Conservation (phyloP, 2,888 invertebrate species). For the Brassicogethes aeneus region DNA sequence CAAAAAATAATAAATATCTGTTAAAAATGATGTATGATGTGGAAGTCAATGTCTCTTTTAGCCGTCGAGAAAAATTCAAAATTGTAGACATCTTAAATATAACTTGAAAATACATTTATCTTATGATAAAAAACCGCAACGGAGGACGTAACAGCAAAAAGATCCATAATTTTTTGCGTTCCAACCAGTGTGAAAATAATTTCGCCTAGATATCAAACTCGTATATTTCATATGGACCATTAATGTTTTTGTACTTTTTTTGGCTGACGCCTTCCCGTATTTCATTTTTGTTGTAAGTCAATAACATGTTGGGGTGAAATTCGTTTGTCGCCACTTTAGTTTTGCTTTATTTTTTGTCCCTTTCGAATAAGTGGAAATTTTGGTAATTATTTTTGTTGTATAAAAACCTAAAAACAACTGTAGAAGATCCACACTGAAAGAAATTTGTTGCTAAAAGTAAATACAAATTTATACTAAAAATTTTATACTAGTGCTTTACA, state of each 20-base stretch:
- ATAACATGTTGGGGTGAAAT: not conserved
- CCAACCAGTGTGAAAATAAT: not conserved
- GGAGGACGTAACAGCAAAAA: not conserved
- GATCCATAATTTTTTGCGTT: not conserved
- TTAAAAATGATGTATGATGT: no score
- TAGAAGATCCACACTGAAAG: no score
- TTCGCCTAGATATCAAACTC: not conserved
- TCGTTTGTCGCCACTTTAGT: no score
- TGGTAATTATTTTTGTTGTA: not conserved
- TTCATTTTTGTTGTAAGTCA: not conserved
- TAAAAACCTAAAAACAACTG: not conserved
- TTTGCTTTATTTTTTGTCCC: no score
- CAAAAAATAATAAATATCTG: no score
- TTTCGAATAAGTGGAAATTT: no score
- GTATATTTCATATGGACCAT: not conserved
- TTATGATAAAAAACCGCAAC: not conserved
- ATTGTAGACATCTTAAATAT: not conserved
- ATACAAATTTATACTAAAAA: no score
- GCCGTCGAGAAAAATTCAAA: not conserved
- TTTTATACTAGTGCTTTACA: no score
- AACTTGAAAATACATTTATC: not conserved
- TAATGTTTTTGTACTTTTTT: constrained; percentile 1
- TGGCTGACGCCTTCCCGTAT: not conserved
- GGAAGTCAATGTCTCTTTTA: not conserved
- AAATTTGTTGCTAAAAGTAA: no score